These are phyloP conservation scores for Montipora sp. DNA, from an alignment of 64 coral and sea anemone genomes.

Conservation along the genomic window DNA sequence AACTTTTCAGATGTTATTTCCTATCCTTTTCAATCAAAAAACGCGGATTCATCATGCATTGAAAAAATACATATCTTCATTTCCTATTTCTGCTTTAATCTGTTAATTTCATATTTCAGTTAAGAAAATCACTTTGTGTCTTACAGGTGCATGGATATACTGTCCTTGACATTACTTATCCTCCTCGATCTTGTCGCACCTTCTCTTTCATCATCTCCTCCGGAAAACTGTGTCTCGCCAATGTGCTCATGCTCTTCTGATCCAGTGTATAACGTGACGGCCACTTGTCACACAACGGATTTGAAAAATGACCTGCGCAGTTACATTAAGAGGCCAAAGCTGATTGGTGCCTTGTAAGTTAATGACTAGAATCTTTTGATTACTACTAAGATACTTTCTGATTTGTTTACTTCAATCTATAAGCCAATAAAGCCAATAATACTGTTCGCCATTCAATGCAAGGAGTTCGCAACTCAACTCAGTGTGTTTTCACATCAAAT, in stretches of 20 bases:
- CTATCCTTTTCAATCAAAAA: too few species aligned
- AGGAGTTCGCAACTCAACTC: too few species aligned
- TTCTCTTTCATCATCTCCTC: not conserved
- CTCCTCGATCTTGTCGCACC: not conserved
- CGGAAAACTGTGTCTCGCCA: not conserved
- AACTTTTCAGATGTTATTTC: too few species aligned
- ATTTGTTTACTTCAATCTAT: not conserved
- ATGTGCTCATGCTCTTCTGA: not conserved
- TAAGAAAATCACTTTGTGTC: not conserved
- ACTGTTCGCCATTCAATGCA: too few species aligned
- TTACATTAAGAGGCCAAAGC: not conserved
- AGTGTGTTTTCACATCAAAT: too few species aligned
- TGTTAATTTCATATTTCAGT: too few species aligned
- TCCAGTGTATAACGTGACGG: not conserved
- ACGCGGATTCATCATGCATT: too few species aligned
- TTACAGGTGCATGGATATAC: conserved; percentile 7
- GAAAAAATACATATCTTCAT: too few species aligned
- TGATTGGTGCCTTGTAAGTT: conserved; percentile 20
- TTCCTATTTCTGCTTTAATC: too few species aligned
- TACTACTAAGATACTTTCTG: not conserved
- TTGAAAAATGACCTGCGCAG: not conserved
- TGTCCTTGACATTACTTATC: not conserved
- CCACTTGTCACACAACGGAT: conserved; percentile 24
- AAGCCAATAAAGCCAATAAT: too few species aligned
- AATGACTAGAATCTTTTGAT: not conserved